Conservation (phyloP, 2,113 vertebrate genomes). For the Australoheros scitulus region DNA sequence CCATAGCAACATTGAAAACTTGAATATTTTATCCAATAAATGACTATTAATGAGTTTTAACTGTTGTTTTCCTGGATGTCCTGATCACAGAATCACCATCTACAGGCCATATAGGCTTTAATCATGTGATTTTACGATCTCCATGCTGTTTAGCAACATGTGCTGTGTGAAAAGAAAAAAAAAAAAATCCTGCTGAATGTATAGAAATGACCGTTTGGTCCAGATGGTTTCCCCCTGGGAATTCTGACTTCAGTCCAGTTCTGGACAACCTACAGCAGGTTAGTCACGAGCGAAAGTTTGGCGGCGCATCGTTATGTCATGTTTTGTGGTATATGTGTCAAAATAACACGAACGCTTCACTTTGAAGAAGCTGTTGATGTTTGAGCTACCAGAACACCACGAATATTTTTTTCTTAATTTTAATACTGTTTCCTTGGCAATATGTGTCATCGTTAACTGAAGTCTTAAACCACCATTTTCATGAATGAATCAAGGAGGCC, state of each 20-base stretch:
- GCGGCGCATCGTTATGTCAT: conserved; percentile 14
- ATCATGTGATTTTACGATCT: background rate
- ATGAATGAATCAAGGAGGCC: background rate
- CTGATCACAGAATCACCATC: background rate
- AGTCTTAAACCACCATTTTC: background rate
- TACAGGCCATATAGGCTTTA: background rate
- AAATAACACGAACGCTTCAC: background rate
- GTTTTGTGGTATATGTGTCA: background rate
- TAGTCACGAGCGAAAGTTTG: conserved; percentile 54
- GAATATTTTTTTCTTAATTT: background rate
- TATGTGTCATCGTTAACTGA: background rate
- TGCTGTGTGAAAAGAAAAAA: conserved; percentile 10
- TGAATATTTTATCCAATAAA: conserved; percentile 25
- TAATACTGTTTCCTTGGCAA: background rate
- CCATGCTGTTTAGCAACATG: conserved; percentile 34
- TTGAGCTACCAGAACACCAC: background rate
- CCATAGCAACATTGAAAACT: conserved; percentile 15
- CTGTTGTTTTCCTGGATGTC: background rate
- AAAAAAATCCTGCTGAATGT: conserved; percentile 64
- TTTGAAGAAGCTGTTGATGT: background rate
- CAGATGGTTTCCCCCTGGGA: conserved; percentile 73
- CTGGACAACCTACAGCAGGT: conserved; percentile 69
- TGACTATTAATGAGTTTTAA: background rate
- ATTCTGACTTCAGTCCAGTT: conserved; percentile 69
- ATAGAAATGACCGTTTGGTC: conserved; percentile 59